These are phyloP conservation scores for Arnoldichthys spilopterus DNA, from an alignment of 2,797 vertebrate genomes.

Conservation along the genomic window DNA sequence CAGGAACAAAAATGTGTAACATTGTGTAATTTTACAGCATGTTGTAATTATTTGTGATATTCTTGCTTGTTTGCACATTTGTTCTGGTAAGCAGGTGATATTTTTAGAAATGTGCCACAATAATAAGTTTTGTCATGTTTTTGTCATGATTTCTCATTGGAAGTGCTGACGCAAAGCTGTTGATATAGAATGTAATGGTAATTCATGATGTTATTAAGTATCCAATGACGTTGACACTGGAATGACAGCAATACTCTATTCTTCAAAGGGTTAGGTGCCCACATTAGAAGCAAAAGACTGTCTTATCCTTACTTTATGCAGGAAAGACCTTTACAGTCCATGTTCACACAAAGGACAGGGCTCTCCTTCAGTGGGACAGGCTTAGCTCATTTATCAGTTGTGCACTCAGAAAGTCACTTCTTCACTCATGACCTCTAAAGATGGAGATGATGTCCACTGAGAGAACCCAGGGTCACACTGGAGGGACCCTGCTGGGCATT, in stretches of 20 bases:
- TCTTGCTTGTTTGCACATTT: too few relatives aligned
- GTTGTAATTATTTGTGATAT: too few relatives aligned
- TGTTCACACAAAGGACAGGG: slow-evolving; percentile 6
- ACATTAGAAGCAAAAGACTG: background rate
- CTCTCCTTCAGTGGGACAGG: background rate
- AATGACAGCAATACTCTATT: background rate
- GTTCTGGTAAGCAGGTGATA: too few relatives aligned
- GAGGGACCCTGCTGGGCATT: slow-evolving; percentile 29
- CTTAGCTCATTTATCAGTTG: slow-evolving; percentile 14
- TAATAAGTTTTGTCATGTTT: too few relatives aligned
- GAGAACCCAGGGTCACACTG: slow-evolving; percentile 14
- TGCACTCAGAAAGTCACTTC: slow-evolving; percentile 11
- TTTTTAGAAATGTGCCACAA: too few relatives aligned
- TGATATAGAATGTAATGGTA: too few relatives aligned
- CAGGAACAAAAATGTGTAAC: too few relatives aligned
- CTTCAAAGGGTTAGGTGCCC: background rate
- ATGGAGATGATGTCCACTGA: slow-evolving; percentile 1
- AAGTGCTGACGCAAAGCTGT: too few relatives aligned
- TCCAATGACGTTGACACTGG: too few relatives aligned
- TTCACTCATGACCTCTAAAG: slow-evolving; percentile 6
- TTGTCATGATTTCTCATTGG: too few relatives aligned
- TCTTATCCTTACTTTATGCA: background rate
- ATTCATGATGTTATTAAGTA: too few relatives aligned
- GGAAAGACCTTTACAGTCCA: background rate
- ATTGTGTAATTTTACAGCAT: too few relatives aligned